Conservation (phyloP, 2,888 invertebrate species). For the Asteroscopus sphinx region DNA sequence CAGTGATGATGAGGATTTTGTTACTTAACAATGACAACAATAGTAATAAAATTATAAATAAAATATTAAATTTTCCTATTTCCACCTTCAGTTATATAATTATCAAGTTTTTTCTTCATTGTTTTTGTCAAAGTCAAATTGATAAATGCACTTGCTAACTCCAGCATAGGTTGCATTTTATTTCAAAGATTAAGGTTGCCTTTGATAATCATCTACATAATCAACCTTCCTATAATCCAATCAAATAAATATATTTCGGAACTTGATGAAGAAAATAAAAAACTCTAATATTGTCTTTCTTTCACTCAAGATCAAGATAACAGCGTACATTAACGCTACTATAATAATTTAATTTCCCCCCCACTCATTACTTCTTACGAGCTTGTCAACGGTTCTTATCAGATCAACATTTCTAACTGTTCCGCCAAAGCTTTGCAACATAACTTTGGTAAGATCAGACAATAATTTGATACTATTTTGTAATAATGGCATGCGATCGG, state of each 20-base stretch:
- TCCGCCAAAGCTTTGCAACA: slow-evolving; percentile 43
- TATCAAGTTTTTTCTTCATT: too few species aligned
- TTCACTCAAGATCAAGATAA: background rate
- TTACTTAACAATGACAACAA: too few species aligned
- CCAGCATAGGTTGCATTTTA: too few species aligned
- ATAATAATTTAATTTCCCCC: background rate
- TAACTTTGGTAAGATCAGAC: slow-evolving; percentile 44
- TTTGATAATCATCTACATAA: too few species aligned
- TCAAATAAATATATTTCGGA: background rate
- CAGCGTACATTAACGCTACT: background rate
- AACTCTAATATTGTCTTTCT: background rate
- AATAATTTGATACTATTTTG: slow-evolving; percentile 57
- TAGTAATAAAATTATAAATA: too few species aligned
- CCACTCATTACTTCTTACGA: slow-evolving; percentile 15
- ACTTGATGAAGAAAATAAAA: background rate
- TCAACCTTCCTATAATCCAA: too few species aligned
- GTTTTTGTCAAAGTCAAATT: too few species aligned
- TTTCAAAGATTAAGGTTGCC: too few species aligned
- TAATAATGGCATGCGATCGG: slow-evolving; percentile 45
- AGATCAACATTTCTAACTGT: slow-evolving; percentile 33
- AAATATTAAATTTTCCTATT: too few species aligned
- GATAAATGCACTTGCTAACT: too few species aligned
- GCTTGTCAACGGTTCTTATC: slow-evolving; percentile 38
- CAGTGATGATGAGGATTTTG: too few species aligned
- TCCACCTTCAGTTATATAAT: too few species aligned